phyloP scores from a whole-genome alignment of 2,113 vertebrate genomes.

The Salminus brasiliensis region DNA sequence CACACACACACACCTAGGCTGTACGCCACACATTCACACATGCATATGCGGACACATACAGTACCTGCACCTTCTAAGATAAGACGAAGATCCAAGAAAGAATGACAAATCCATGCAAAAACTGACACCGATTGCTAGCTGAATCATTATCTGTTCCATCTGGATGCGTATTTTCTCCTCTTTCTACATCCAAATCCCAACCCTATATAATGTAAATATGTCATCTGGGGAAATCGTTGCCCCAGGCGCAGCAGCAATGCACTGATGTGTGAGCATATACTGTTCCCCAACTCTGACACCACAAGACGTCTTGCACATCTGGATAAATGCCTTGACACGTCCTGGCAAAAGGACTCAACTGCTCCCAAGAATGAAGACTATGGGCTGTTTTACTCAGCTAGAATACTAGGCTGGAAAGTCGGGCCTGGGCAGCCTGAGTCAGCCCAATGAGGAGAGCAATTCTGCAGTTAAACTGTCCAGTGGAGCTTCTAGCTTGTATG shows the following conservation, averaged over 20 bases:
- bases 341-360: neutral
- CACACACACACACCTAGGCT: constrained; percentile 4
- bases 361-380: constrained; percentile 23
- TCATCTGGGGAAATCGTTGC: constrained; percentile 7
- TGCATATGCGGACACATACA: neutral
- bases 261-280: constrained; percentile 6
- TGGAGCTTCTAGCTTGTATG: too few relatives aligned
- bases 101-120: constrained; percentile 12
- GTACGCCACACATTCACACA: too few relatives aligned
- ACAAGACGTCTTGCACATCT: neutral
- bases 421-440: neutral
- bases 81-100: neutral
- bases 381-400: neutral
- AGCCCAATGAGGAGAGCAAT: neutral
- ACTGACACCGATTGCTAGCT: constrained; percentile 1
- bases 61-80: constrained; percentile 6
- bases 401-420: neutral
- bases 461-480: neutral
- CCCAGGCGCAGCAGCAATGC: neutral
- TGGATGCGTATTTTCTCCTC: neutral
- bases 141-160: constrained; percentile 5
- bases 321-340: constrained; percentile 10
- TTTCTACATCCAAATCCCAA: neutral
- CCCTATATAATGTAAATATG: neutral
- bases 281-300: neutral